Evolutionary conservation across 2,797 vertebrate genomes (phyloP).

Genomic region (Paramormyrops hopkinsi): DNA sequence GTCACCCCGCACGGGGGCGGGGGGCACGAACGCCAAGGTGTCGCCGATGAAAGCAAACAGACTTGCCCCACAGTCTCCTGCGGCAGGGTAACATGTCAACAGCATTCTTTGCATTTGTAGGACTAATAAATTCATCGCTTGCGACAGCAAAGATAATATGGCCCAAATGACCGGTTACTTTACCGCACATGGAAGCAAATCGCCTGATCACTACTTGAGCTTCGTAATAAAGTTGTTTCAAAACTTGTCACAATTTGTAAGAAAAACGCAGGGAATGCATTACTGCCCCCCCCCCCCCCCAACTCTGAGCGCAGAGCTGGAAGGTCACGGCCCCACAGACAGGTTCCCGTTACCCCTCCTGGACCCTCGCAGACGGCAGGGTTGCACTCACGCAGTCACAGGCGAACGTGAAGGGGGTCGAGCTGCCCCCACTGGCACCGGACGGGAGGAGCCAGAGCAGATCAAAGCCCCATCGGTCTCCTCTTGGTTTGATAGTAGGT

Average conservation of each 20-base stretch:
- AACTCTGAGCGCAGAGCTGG: neutral
- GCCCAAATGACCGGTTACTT: neutral
- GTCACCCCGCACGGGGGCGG: neutral
- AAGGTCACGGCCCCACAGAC: neutral
- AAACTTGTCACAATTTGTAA: neutral
- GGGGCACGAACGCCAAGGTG: neutral
- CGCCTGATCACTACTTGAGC: neutral
- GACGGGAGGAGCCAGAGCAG: constrained; percentile 32
- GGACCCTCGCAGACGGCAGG: constrained; percentile 34
- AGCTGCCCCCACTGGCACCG: neutral
- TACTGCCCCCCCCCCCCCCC: neutral
- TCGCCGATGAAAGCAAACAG: neutral
- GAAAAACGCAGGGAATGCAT: neutral
- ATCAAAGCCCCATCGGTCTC: constrained; percentile 33
- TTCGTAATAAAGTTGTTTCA: neutral
- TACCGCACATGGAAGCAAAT: neutral
- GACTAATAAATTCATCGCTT: neutral
- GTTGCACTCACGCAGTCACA: constrained; percentile 45
- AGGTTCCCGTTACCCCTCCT: constrained; percentile 40
- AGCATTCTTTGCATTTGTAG: neutral
- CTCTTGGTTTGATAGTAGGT: constrained; percentile 50
- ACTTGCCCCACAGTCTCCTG: neutral
- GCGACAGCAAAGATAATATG: neutral
- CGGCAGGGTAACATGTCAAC: neutral
- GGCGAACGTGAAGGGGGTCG: constrained; percentile 43